Evolutionary conservation across 2,113 vertebrate species (phyloP).

Genomic region (Arothron firmamentum): DNA sequence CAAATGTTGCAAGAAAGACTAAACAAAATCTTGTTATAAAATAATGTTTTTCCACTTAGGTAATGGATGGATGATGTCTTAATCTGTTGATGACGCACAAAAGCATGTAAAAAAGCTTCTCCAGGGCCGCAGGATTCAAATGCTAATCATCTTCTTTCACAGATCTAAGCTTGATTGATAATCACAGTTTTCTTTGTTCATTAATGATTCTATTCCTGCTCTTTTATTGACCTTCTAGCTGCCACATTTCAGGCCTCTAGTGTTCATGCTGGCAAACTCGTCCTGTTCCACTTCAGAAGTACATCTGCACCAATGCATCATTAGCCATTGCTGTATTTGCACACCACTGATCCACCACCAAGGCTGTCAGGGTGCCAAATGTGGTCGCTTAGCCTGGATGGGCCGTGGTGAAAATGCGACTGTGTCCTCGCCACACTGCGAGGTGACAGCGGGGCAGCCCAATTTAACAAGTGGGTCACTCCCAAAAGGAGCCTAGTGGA

Average conservation of each 20-base stretch:
- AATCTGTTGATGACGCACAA: too few species aligned
- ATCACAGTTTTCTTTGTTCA: not conserved
- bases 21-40: too few species aligned
- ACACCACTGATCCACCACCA: conserved; percentile 1
- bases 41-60: too few species aligned
- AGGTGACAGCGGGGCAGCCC: conserved; percentile 38
- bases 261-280: not conserved
- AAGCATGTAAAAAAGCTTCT: too few species aligned
- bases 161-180: not conserved
- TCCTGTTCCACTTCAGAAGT: conserved; percentile 4
- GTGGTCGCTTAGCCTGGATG: conserved; percentile 14
- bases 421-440: conserved; percentile 5
- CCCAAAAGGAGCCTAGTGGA: conserved; percentile 32
- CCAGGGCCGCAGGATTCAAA: too few species aligned
- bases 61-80: too few species aligned
- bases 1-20: too few species aligned
- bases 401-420: conserved; percentile 15
- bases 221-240: not conserved
- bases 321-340: conserved; percentile 25
- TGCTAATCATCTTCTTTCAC: not conserved
- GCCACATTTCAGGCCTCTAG: not conserved
- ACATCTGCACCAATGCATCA: conserved; percentile 14
- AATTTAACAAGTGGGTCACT: conserved; percentile 47
- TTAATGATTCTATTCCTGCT: not conserved
- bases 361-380: not conserved